Conservation (phyloP, 2,797 vertebrate species). For the Anguilla marmorata region DNA sequence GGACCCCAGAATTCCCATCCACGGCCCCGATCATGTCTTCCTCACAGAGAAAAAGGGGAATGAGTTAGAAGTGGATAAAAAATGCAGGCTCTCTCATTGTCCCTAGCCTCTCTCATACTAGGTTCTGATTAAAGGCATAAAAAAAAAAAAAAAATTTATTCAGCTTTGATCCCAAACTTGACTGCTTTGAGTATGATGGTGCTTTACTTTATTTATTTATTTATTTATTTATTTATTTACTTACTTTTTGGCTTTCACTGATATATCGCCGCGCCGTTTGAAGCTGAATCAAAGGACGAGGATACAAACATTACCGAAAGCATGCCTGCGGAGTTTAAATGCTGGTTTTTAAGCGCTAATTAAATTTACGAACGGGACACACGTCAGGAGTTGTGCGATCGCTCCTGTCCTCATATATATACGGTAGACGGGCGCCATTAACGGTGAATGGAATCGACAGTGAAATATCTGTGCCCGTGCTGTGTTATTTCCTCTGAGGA, state of each 20-base stretch:
- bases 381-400: background rate
- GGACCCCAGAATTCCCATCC: too few relatives aligned
- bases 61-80: constrained; percentile 29
- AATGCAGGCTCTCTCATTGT: constrained; percentile 17
- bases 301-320: background rate
- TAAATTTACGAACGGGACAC: background rate
- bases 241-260: background rate
- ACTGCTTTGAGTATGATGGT: background rate
- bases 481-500: background rate
- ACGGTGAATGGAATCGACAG: background rate
- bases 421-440: background rate
- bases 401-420: background rate
- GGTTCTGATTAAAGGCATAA: constrained; percentile 22
- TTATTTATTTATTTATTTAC: background rate
- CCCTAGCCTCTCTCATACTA: background rate
- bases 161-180: constrained; percentile 26
- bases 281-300: constrained; percentile 12
- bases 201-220: background rate
- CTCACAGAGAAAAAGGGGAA: constrained; percentile 14
- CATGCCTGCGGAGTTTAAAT: background rate
- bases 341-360: constrained; percentile 23
- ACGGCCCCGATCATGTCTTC: background rate
- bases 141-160: constrained; percentile 17
- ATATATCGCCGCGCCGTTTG: background rate
- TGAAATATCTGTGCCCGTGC: background rate